Percentiles rank a stretch among this genome's conserved stretches.
Conservation (phyloP, 2,888 invertebrate species). For the Drosophila monieri region DNA sequence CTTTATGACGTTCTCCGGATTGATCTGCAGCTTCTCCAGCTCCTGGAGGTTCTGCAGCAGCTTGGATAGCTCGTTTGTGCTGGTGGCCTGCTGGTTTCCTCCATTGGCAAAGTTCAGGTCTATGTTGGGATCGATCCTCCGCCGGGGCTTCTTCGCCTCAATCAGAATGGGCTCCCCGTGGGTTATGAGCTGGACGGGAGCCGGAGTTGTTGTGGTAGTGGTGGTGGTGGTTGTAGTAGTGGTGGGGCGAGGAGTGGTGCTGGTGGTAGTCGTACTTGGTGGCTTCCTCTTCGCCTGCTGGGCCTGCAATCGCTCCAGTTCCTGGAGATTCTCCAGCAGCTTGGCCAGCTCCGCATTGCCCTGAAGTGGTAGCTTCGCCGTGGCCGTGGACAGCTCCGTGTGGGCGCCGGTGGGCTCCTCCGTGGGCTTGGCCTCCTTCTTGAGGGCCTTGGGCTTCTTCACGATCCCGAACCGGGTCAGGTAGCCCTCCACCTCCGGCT, state of each 20-base stretch:
- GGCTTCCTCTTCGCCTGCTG: constrained; percentile 42
- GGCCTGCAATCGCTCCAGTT: constrained; percentile 77
- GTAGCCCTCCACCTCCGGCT: constrained; percentile 83
- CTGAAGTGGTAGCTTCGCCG: constrained; percentile 66
- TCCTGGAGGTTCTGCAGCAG: constrained; percentile 84
- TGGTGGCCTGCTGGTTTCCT: constrained; percentile 69
- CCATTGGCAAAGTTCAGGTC: constrained; percentile 74
- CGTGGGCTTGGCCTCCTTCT: constrained; percentile 59
- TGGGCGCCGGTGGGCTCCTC: constrained; percentile 71
- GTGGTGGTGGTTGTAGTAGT: constrained; percentile 38
- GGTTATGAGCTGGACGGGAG: constrained; percentile 70
- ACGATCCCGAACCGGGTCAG: constrained; percentile 84
- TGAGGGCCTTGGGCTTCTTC: constrained; percentile 80
- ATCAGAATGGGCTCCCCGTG: constrained; percentile 76
- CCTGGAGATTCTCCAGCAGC: constrained; percentile 84
- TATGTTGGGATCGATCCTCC: constrained; percentile 80
- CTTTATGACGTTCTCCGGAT: constrained; percentile 74
- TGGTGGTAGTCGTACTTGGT: constrained; percentile 37
- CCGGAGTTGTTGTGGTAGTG: constrained; percentile 51
- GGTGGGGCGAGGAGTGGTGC: constrained; percentile 41
- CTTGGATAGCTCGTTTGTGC: constrained; percentile 83
- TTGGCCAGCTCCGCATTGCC: constrained; percentile 83
- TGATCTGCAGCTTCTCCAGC: constrained; percentile 78
- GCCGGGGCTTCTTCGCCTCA: constrained; percentile 78
- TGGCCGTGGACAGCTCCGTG: constrained; percentile 73